Evolutionary conservation across 2,888 invertebrate species (phyloP).

Genomic region (Cosmia trapezina): DNA sequence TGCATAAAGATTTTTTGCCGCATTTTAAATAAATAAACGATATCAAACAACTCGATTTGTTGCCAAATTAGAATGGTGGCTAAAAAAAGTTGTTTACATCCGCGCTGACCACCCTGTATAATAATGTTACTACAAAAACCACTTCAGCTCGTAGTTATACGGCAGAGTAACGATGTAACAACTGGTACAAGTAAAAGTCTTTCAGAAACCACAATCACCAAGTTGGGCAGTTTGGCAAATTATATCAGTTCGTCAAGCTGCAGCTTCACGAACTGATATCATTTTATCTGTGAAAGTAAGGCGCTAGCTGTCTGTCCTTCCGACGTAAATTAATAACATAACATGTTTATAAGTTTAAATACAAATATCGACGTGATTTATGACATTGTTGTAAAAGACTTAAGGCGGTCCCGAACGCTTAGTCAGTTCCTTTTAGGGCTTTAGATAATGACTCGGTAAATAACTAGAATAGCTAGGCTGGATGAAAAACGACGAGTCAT

Average conservation of each 20-base stretch:
- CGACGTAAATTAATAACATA: constrained; percentile 2
- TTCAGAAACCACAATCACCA: neutral
- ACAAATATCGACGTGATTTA: constrained; percentile 49
- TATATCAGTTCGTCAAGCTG: too few species aligned
- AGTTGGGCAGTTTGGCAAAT: too few species aligned
- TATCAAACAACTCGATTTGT: neutral
- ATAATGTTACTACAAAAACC: neutral
- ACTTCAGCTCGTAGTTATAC: neutral
- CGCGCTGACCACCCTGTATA: neutral
- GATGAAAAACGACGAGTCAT: constrained; percentile 60
- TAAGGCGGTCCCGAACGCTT: constrained; percentile 45
- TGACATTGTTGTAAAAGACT: constrained; percentile 42
- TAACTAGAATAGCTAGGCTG: constrained; percentile 60
- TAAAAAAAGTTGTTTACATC: neutral
- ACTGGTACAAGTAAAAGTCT: neutral
- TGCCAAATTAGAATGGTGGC: too few species aligned
- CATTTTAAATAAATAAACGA: neutral
- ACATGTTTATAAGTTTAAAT: constrained; percentile 29
- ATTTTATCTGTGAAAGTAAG: neutral
- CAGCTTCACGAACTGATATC: too few species aligned
- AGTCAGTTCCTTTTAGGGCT: constrained; percentile 65
- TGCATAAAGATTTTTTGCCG: neutral
- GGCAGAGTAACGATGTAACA: neutral
- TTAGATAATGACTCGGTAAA: constrained; percentile 68
- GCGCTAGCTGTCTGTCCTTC: neutral